Conservation (phyloP, 2,113 vertebrate species). For the Protobothrops mucrosquamatus region DNA sequence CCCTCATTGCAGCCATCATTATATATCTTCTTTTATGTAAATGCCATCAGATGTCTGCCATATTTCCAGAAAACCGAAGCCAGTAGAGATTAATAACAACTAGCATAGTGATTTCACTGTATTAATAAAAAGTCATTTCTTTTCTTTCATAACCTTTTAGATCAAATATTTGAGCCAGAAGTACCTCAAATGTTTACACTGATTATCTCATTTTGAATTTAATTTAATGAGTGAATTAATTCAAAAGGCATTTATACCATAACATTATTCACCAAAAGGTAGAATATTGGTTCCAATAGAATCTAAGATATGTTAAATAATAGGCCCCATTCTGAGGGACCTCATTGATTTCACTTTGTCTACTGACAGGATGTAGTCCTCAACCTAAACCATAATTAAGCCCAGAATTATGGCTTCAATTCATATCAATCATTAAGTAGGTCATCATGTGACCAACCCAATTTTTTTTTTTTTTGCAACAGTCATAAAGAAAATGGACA, state of each 20-base stretch:
- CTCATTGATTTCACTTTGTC: not conserved
- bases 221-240: not conserved
- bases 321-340: not conserved
- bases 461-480: not conserved
- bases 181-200: not conserved
- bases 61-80: slow-evolving; percentile 55
- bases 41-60: slow-evolving; percentile 55
- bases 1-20: not conserved
- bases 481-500: not conserved
- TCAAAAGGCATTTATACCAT: not conserved
- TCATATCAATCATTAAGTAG: not conserved
- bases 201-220: not conserved
- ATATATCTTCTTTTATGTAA: slow-evolving; percentile 39
- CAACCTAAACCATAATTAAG: not conserved
- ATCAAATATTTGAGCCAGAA: not conserved
- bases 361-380: not conserved
- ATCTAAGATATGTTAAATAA: not conserved
- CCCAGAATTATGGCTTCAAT: not conserved
- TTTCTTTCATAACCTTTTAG: slow-evolving; percentile 46
- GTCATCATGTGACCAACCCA: not conserved
- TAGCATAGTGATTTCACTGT: not conserved
- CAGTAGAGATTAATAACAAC: not conserved
- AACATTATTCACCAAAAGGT: not conserved
- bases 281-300: not conserved
- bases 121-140: not conserved